Evolutionary conservation across 2,113 vertebrate species (phyloP).

Genomic region (Rhynchopsitta pachyrhyncha): DNA sequence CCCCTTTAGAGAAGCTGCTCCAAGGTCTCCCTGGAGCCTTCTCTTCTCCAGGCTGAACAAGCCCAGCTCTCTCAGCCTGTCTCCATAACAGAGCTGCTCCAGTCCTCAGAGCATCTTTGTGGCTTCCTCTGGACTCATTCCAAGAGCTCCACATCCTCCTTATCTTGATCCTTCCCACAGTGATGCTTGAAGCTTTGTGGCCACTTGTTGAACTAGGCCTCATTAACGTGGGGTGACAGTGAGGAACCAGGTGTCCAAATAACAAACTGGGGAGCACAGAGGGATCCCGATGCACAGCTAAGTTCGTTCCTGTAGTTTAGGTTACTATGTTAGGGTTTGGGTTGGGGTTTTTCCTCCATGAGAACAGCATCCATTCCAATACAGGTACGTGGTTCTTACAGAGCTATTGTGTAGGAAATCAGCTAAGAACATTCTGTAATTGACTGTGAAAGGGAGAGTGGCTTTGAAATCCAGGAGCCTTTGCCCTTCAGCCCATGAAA

Average conservation of each 20-base stretch:
- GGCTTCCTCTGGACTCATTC: background rate
- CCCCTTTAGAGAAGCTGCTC: background rate
- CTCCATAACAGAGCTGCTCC: background rate
- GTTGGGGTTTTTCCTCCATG: background rate
- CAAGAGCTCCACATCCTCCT: background rate
- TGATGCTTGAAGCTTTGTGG: background rate
- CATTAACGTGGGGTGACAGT: accelerated
- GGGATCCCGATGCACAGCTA: background rate
- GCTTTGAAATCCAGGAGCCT: background rate
- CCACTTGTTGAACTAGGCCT: background rate
- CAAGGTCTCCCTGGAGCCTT: background rate
- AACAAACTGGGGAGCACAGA: no score
- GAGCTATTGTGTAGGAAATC: accelerated
- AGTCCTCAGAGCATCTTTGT: background rate
- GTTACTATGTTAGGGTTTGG: accelerated
- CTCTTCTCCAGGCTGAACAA: background rate
- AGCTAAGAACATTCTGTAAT: background rate
- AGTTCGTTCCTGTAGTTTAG: background rate
- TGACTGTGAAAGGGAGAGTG: background rate
- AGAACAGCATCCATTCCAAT: background rate
- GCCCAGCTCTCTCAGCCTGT: background rate
- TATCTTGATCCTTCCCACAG: background rate
- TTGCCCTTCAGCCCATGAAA: background rate
- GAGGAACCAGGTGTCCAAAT: background rate
- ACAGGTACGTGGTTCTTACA: accelerated